Base-by-base conservation (phyloP, 2,797 vertebrate species). In the Channa striata region DNA sequence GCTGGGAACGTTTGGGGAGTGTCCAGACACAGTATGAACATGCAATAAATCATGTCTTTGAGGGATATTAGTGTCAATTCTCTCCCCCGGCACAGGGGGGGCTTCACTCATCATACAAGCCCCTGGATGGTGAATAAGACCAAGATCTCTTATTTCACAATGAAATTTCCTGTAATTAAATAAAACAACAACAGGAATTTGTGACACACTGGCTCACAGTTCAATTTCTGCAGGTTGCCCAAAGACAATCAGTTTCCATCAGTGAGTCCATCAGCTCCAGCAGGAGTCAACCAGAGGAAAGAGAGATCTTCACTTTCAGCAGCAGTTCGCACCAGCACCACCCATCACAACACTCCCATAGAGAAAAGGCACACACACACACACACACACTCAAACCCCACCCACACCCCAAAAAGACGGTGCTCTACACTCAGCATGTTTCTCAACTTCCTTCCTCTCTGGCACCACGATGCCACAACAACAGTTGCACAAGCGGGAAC, bases 401-500 rank as follows among this genome's bases (percentile, higher is more conserved):
- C 67, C 11, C 63, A 56, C 70, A 50, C 20, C 3, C 14, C 13
- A 8, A 58, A 42, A 77, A 66, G 33, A 79, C 34, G 56, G 71
- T 47, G 46, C 69, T 78, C 54, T 43, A 37, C 40, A 49, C 72
- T 58, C 49, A 49, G 44, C 62, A 40, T 66, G 59, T 70, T 71
- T 62, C 75, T 77, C 56, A 23, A 83, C 86, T 90, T 92, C 88
- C 90, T 93, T 88, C 87, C 81, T 77, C 53, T 62, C 21, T 33
- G 11, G 53, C 68, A 23, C 61, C 57, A 57, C 61, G 69, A 78
- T 59, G 69, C 59, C 42, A 30, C 46, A 70, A 71, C 59, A 79
- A 67, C 76, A 78, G 70, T 44, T 25, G 13, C 83, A 74, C 17
- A n/a, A n/a, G 33, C 20, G 53, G 77, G 70, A 85, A 73, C 82